Evolutionary conservation across 2,888 invertebrate species (phyloP), one percentile per base, ranked within the genome.

Genomic region (Nephrotoma appendiculata): DNA sequence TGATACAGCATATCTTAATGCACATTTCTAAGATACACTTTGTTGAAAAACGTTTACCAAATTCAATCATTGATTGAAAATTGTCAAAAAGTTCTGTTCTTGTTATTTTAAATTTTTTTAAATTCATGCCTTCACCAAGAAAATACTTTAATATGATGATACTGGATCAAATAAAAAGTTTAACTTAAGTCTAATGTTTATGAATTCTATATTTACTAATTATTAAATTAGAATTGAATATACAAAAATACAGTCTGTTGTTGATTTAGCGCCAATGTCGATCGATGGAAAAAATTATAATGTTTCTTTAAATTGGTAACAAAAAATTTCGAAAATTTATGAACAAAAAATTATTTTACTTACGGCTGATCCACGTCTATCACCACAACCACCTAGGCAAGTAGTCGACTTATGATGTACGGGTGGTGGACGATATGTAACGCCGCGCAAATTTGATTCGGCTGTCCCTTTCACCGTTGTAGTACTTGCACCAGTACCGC

Each of bases 351-450:
- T 15, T 15, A 19, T 44, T 71, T 71, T 90, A 93, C 96, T 96
- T 94, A 96, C 96, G 94, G 94, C 94, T 89, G 95, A 95, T 92
- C 94, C 94, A 91, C 95, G 94, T 89, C 94, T 94, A 90, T 95
- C 94, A 91, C 94, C 93, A 92, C 95, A 95, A 91, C 95, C 94
- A 91, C 93, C 93, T 90, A 95, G 93, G 92, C 95, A 95, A 92
- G 95, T 94, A 90, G 94, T 94, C 88, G 93, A 93, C 90, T 92
- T 91, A 88, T 90, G 90, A 89, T 91, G 92, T 86, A 89, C 89
- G 88, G 91, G 91, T 88, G 91, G 91, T 89, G 94, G 93, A 90
- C 94, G 94, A 92, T 95, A 95, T 89, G 95, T 95, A 89, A 95
- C 94, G 91, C 95, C 90, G 86, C 91, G 91, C 88, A 91, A 90